Conservation (phyloP, 2,113 vertebrate genomes). For the Catharus fuscescens region DNA sequence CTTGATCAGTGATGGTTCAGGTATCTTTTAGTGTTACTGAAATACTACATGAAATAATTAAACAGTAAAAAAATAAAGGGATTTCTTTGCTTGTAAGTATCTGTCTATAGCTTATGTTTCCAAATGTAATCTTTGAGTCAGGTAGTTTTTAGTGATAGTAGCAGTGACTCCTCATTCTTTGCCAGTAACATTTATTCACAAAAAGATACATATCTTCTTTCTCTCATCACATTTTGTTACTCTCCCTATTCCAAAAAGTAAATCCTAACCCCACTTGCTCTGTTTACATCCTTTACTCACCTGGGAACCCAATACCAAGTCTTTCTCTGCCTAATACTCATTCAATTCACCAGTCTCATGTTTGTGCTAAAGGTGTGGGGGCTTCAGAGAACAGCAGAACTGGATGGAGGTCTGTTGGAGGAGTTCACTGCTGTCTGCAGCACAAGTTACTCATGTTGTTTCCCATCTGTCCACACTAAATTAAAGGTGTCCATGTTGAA, state of each 20-base stretch:
- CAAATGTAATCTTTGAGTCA: neutral
- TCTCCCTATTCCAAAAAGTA: neutral
- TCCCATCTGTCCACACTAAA: neutral
- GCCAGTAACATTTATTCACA: neutral
- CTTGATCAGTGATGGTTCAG: neutral
- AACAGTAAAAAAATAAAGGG: neutral
- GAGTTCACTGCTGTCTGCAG: neutral
- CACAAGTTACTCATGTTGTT: neutral
- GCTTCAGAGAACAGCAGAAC: neutral
- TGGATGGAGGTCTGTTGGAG: neutral
- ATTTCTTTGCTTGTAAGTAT: neutral
- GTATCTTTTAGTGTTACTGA: neutral
- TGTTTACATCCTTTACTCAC: neutral
- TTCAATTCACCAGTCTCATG: neutral
- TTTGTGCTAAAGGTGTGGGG: neutral
- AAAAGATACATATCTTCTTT: neutral
- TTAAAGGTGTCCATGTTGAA: neutral
- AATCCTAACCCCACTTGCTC: neutral
- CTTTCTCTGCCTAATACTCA: neutral
- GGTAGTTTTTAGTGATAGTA: neutral
- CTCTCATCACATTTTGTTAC: neutral
- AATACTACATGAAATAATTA: neutral
- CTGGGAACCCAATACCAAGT: rapidly evolving
- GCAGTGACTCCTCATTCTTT: neutral
- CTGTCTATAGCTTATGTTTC: neutral